These are phyloP conservation scores for Eulemur rufifrons DNA, from an alignment of 2,113 vertebrate genomes.

Conservation along the genomic window DNA sequence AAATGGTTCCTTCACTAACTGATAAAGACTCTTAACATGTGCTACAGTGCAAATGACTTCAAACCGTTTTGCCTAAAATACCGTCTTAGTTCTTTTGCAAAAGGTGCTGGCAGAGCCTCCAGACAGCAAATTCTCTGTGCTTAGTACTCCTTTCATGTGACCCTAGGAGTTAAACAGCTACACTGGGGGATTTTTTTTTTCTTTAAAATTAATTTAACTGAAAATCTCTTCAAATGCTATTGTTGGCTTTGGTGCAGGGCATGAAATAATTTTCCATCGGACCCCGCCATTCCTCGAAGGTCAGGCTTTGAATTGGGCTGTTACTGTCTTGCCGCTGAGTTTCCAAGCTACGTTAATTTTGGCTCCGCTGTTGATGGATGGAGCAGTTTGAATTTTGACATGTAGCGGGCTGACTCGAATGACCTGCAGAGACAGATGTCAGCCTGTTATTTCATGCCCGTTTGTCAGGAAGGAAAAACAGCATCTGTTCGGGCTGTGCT, in stretches of 20 bases:
- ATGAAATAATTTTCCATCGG: slow-evolving; percentile 86
- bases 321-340: slow-evolving; percentile 85
- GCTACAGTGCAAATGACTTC: slow-evolving; percentile 51
- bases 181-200: slow-evolving; percentile 75
- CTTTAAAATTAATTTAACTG: slow-evolving; percentile 82
- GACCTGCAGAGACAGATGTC: slow-evolving; percentile 88
- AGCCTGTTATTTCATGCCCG: slow-evolving; percentile 87
- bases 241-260: slow-evolving; percentile 82
- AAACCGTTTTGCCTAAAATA: slow-evolving; percentile 49
- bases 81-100: slow-evolving; percentile 31
- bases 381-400: slow-evolving; percentile 89
- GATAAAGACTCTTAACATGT: slow-evolving; percentile 9
- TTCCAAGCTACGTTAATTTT: slow-evolving; percentile 87
- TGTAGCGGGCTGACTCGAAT: slow-evolving; percentile 85
- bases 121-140: slow-evolving; percentile 56
- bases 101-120: slow-evolving; percentile 38
- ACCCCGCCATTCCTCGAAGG: slow-evolving; percentile 82
- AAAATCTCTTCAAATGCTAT: slow-evolving; percentile 82
- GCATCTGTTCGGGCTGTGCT: slow-evolving; percentile 55
- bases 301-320: slow-evolving; percentile 87
- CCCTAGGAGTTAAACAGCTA: slow-evolving; percentile 77
- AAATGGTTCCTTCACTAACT: slow-evolving; percentile 45
- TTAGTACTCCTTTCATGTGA: slow-evolving; percentile 66
- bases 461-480: slow-evolving; percentile 87
- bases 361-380: slow-evolving; percentile 88